Percentiles rank a stretch among this genome's conserved stretches.
Evolutionary conservation across 2,797 vertebrate genomes (phyloP).

Genomic region (Catharus ustulatus): DNA sequence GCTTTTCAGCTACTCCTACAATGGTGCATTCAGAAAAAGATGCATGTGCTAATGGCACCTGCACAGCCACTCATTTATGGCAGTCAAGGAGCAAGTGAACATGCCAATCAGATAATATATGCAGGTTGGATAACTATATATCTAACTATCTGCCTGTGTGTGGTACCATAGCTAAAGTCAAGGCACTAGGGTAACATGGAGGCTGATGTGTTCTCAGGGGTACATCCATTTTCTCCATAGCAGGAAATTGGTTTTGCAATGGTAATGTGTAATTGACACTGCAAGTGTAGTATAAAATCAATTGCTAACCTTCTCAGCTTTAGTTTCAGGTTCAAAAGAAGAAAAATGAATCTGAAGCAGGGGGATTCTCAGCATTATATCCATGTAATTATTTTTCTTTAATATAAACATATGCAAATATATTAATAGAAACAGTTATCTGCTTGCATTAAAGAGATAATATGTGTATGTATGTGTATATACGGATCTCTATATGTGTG

Average conservation of each 20-base stretch:
- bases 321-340: not conserved
- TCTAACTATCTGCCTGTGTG: slow-evolving; percentile 33
- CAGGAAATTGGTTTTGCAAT: not conserved
- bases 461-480: not conserved
- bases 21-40: slow-evolving; percentile 64
- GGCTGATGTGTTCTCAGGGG: not conserved
- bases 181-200: not conserved
- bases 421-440: not conserved
- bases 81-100: slow-evolving; percentile 48
- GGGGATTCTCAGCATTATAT: not conserved
- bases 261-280: not conserved
- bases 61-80: slow-evolving; percentile 53
- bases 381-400: not conserved
- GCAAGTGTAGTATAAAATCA: not conserved
- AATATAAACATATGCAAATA: not conserved
- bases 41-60: slow-evolving; percentile 61
- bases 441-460: not conserved
- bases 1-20: slow-evolving; percentile 65
- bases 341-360: not conserved
- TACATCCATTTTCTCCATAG: not conserved
- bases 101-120: slow-evolving; percentile 58
- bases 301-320: not conserved
- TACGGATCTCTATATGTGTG: not conserved
- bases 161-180: slow-evolving; percentile 20
- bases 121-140: slow-evolving; percentile 15